Evolutionary conservation across 2,113 vertebrate species (phyloP), one percentile per base, ranked within the genome.

Genomic region (Heterocephalus glaber): DNA sequence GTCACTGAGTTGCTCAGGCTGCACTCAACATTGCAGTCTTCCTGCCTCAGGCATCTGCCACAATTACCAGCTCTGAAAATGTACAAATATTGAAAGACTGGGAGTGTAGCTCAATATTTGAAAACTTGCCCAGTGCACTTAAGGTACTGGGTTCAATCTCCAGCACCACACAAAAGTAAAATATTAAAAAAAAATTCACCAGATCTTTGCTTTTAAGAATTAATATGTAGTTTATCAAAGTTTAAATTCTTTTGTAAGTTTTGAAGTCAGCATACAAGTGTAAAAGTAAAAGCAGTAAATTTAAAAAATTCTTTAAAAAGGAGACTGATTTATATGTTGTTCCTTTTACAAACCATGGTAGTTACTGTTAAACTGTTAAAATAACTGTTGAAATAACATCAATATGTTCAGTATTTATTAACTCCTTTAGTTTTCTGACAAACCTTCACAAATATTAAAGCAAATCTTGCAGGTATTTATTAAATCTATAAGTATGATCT

Each of bases 121-220:
- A 38, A 17, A n/a, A 38, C n/a, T 38, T 38, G 33, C 16, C 66
- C 16, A 68, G 35, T 70, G 16, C 35, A 20, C 17, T 22, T n/a
- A 38, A 70, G 35, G 35, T 70, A 41, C 68, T 38, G 66, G 7
- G n/a, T 70, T 68, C 35, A 68, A 19, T 68, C 8, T 16, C n/a
- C 9, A 72, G 68, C 66, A 72, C 19, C n/a, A 72, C 68, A 72
- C 20, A 41, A 24, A 72, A 72, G 4, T 35, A 10, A 72, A 72
- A 38, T 72, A 10, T 22, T 72, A 3, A 47, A 65, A 65, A 63
- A 30, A 33, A 30, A 44, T 87, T 90, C 5, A 89, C 41, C 30
- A 79, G 38, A 93, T 5, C 13, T 93, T 94, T 83, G 26, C 14
- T 92, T 94, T 96, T 96, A 91, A 94, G 35, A 92, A 81, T 82